Conservation (phyloP, 2,888 invertebrate species). For the Aleiodes alternator region DNA sequence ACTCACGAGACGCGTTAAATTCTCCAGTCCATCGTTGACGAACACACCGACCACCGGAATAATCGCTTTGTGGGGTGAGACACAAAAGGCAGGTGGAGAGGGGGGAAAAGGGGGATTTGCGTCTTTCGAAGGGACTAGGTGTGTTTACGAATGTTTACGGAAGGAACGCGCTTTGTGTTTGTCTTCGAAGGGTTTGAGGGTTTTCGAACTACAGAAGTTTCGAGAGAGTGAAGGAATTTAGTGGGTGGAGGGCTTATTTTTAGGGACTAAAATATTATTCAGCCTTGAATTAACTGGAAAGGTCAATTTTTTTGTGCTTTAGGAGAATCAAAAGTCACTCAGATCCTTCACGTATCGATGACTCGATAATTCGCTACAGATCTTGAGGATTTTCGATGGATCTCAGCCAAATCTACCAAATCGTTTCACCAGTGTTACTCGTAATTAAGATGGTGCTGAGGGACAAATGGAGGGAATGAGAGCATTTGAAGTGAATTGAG, state of each 20-base stretch:
- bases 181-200: too few species aligned
- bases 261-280: not conserved
- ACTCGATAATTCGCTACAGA: slow-evolving; percentile 18
- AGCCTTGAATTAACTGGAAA: not conserved
- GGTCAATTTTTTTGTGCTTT: too few species aligned
- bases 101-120: slow-evolving; percentile 17
- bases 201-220: too few species aligned
- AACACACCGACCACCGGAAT: not conserved
- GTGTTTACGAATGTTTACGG: too few species aligned
- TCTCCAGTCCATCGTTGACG: slow-evolving; percentile 62
- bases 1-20: slow-evolving; percentile 62
- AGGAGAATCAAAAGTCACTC: slow-evolving; percentile 18
- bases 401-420: slow-evolving; percentile 13
- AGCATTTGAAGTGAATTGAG: not conserved
- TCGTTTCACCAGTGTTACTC: slow-evolving; percentile 8
- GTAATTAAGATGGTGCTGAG: not conserved
- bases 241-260: not conserved
- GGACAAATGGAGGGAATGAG: not conserved
- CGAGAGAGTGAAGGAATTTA: too few species aligned
- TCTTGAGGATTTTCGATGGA: not conserved
- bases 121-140: not conserved
- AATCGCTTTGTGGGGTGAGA: not conserved
- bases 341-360: slow-evolving; percentile 9
- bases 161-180: too few species aligned
- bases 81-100: not conserved